Percentiles rank a stretch among this genome's conserved stretches.
phyloP scores from a whole-genome alignment of 2,113 vertebrate genomes.

The Gobiocypris rarus region DNA sequence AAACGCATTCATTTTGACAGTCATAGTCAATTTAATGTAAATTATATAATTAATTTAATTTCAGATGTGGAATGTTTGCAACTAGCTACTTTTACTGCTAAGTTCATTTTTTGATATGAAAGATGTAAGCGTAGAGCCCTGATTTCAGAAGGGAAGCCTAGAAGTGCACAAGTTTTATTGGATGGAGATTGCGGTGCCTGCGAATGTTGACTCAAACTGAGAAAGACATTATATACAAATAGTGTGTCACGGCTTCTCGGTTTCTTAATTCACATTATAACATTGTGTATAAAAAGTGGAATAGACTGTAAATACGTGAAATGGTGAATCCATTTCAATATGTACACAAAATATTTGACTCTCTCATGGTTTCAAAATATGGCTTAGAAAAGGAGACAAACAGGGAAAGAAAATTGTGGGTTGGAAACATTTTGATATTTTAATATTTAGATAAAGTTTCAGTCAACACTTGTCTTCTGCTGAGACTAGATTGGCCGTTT shows the following conservation, averaged over 20 bases:
- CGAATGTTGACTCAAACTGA: neutral
- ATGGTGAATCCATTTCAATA: neutral
- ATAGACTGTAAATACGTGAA: neutral
- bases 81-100: no score
- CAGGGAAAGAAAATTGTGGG: neutral
- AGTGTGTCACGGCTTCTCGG: neutral
- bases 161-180: neutral
- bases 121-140: neutral
- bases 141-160: neutral
- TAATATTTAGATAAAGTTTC: neutral
- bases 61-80: no score
- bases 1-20: no score
- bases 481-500: conserved; percentile 15
- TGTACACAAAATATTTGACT: neutral
- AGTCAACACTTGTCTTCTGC: neutral
- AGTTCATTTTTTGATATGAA: neutral
- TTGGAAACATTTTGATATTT: neutral
- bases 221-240: neutral
- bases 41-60: no score
- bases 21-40: no score
- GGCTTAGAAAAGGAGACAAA: neutral
- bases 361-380: neutral
- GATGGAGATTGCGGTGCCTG: neutral
- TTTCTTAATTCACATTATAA: neutral
- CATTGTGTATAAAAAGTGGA: neutral